Conservation (phyloP, 2,797 vertebrate species). For the Brachyalestes nurse region DNA sequence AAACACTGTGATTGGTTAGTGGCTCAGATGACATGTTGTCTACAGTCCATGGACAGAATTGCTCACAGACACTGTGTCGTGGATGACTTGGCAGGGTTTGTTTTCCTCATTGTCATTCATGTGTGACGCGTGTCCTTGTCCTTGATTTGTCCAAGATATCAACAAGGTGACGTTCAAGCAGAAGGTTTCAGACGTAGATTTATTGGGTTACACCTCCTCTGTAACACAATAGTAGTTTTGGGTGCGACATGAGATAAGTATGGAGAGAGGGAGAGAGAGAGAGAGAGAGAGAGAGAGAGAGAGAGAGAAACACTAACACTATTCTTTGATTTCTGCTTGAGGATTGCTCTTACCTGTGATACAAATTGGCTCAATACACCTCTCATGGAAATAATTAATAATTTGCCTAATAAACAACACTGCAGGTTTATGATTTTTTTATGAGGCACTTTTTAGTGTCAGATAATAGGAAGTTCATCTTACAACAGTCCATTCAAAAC, state of each 20-base stretch:
- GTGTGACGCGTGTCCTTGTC: conserved; percentile 10
- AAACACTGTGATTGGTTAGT: too few relatives aligned
- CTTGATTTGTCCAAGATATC: conserved; percentile 4
- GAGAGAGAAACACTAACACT: background rate
- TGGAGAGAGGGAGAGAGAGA: too few relatives aligned
- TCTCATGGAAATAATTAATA: background rate
- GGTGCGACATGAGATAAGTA: background rate
- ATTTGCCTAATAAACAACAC: background rate
- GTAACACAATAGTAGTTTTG: background rate
- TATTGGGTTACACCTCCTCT: background rate
- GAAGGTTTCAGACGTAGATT: background rate
- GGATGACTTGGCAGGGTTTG: background rate
- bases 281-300: too few relatives aligned
- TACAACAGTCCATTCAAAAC: background rate
- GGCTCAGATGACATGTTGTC: too few relatives aligned
- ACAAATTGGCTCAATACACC: background rate
- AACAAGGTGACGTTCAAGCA: conserved; percentile 22
- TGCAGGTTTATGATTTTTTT: background rate
- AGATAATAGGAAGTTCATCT: background rate
- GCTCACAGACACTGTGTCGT: background rate
- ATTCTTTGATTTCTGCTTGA: background rate
- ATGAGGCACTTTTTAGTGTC: background rate
- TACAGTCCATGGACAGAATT: too few relatives aligned
- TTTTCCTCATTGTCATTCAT: background rate
- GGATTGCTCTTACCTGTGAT: background rate